Percentiles rank a stretch among this genome's conserved stretches.
These are phyloP conservation scores for Ceyx margarethae DNA, from an alignment of 2,113 vertebrate genomes.

Conservation along the genomic window DNA sequence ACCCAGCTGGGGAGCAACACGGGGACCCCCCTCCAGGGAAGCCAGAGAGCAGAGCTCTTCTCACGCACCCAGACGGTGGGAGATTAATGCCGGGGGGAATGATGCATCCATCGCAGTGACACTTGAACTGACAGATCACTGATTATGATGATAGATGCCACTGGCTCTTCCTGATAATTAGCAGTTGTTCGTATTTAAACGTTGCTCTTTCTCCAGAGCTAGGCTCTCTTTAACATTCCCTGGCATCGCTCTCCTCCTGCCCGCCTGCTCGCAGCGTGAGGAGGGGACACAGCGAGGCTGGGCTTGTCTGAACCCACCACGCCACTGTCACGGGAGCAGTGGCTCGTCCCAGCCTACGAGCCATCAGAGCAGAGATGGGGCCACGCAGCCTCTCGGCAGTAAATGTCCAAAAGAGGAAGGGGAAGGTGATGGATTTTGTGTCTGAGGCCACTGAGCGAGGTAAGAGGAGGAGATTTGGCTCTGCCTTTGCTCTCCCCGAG, in stretches of 20 bases:
- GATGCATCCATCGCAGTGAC: neutral
- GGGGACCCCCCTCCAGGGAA: no score
- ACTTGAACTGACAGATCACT: neutral
- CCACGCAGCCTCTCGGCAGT: neutral
- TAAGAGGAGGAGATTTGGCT: neutral
- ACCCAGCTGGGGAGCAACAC: neutral
- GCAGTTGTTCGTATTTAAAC: neutral
- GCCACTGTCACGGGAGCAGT: accelerated
- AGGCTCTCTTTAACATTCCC: neutral
- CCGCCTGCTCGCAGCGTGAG: accelerated
- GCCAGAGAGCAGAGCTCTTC: neutral
- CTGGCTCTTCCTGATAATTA: slow-evolving; percentile 23
- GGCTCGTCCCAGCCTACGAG: accelerated
- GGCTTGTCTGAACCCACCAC: neutral
- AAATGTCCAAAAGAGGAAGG: neutral
- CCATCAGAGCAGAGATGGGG: accelerated
- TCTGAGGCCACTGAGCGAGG: neutral
- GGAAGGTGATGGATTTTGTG: neutral
- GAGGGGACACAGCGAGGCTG: accelerated
- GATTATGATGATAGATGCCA: slow-evolving; percentile 27
- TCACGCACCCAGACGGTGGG: accelerated
- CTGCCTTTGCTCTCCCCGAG: neutral
- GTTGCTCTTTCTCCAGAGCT: neutral
- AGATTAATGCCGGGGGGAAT: neutral
- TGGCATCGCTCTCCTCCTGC: neutral